These are phyloP conservation scores for Pavo muticus DNA, from an alignment of 2,113 vertebrate species.

Conservation along the genomic window DNA sequence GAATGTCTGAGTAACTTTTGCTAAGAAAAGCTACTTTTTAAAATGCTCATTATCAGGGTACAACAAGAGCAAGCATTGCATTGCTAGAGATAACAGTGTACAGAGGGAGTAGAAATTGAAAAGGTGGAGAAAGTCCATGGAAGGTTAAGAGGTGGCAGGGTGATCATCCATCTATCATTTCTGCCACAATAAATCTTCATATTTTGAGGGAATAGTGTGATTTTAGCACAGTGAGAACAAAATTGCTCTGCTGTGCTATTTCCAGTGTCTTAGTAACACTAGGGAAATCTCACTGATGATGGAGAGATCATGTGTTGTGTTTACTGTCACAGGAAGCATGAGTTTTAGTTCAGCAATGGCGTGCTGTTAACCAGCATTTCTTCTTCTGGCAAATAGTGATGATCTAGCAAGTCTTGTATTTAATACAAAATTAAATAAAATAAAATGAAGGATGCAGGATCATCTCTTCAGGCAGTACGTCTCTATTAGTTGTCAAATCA, in stretches of 20 bases:
- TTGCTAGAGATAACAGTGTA: constrained; percentile 48
- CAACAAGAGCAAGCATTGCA: constrained; percentile 47
- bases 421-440: neutral
- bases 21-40: constrained; percentile 34
- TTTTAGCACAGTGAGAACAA: constrained; percentile 11
- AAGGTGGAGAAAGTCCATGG: constrained; percentile 16
- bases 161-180: constrained; percentile 37
- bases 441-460: neutral
- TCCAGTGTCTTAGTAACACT: neutral
- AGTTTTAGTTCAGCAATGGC: neutral
- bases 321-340: neutral
- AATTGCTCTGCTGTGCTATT: neutral
- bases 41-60: constrained; percentile 56
- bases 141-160: neutral
- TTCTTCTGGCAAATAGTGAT: neutral
- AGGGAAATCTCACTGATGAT: neutral
- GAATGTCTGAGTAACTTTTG: constrained; percentile 39
- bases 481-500: neutral
- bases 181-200: constrained; percentile 10
- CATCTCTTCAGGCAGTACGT: neutral
- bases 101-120: constrained; percentile 33
- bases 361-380: neutral
- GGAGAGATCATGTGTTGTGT: neutral
- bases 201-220: neutral
- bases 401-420: neutral